Conservation (phyloP, 2,888 invertebrate genomes). For the Anarsia innoxiella region DNA sequence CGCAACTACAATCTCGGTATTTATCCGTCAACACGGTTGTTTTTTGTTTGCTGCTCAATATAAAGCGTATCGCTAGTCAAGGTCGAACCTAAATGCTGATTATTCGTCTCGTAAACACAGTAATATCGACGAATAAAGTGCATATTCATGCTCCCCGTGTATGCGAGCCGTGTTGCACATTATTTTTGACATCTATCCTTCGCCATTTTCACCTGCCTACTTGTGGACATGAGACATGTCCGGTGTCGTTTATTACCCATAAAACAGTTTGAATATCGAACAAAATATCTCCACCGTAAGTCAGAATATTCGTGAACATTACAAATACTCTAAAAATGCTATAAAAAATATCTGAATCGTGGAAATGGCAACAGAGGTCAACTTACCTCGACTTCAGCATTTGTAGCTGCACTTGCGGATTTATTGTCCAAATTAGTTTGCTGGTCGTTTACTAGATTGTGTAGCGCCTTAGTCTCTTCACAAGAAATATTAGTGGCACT, state of each 20-base stretch:
- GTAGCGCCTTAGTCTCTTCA: conserved; percentile 68
- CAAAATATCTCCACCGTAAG: conserved; percentile 3
- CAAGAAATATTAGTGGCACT: conserved; percentile 51
- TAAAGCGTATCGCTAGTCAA: conserved; percentile 5
- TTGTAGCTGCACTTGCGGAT: conserved; percentile 42
- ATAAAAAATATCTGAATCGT: conserved; percentile 22
- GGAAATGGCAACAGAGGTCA: conserved; percentile 50
- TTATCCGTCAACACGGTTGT: background rate
- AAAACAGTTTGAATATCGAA: conserved; percentile 7
- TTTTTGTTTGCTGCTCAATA: background rate
- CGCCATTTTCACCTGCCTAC: conserved; percentile 46
- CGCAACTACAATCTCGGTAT: too few species aligned
- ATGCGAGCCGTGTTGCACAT: conserved; percentile 25
- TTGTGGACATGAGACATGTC: conserved; percentile 18
- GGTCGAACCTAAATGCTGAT: conserved; percentile 2
- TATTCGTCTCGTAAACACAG: conserved; percentile 7
- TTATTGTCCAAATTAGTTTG: conserved; percentile 56
- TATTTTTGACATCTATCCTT: conserved; percentile 44
- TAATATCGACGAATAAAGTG: conserved; percentile 16
- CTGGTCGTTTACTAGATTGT: conserved; percentile 56
- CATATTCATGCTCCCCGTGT: conserved; percentile 21
- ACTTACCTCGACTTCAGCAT: conserved; percentile 64
- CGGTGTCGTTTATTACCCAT: conserved; percentile 3
- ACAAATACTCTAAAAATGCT: background rate
- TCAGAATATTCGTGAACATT: background rate